Percentiles rank a stretch among this genome's conserved stretches.
phyloP scores from a whole-genome alignment of 2,113 vertebrate genomes.

The Grantiella picta region DNA sequence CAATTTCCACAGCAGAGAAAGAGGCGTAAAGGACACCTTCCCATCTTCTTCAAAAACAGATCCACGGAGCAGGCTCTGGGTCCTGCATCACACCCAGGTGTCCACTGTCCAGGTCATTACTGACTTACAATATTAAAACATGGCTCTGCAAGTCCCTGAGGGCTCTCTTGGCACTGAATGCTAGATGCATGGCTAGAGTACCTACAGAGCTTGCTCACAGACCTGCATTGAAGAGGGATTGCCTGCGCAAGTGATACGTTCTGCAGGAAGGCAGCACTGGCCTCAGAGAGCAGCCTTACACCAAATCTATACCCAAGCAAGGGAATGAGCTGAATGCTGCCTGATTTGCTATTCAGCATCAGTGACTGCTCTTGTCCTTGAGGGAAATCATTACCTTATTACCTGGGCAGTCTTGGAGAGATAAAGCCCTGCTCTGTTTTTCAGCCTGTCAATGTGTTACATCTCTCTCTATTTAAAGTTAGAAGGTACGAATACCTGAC shows the following conservation, averaged over 20 bases:
- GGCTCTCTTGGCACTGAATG: neutral
- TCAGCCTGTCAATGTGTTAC: neutral
- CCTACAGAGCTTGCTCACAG: neutral
- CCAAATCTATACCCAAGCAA: neutral
- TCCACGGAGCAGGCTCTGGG: neutral
- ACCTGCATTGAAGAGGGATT: neutral
- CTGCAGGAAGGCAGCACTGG: neutral
- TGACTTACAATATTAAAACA: neutral
- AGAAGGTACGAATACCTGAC: neutral
- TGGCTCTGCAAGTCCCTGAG: neutral
- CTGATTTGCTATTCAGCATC: neutral
- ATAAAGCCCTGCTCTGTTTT: neutral
- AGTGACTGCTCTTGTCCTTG: neutral
- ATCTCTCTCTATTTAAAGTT: neutral
- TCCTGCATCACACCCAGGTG: neutral
- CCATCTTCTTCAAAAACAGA: neutral
- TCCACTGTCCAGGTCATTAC: neutral
- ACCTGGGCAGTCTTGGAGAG: neutral
- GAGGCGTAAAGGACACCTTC: neutral
- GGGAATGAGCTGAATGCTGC: neutral
- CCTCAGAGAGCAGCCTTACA: neutral
- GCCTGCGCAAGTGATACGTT: neutral
- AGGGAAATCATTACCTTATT: conserved; percentile 11
- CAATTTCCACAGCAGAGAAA: neutral
- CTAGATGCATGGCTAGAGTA: neutral